phyloP scores from a whole-genome alignment of 2,113 vertebrate genomes.

The Neogale vison region DNA sequence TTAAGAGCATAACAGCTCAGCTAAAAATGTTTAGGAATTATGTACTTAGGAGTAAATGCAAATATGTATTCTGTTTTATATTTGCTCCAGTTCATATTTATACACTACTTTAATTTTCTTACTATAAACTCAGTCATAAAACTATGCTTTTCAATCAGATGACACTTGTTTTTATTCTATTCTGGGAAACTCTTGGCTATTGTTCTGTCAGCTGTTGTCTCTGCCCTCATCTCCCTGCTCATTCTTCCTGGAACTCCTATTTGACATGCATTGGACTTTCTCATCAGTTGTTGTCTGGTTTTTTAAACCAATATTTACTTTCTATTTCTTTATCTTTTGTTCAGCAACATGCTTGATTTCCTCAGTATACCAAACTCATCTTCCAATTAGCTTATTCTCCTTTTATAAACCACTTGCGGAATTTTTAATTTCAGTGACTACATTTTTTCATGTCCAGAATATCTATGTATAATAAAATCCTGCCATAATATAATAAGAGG shows the following conservation, averaged over 20 bases:
- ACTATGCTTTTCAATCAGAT: neutral
- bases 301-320: neutral
- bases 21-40: neutral
- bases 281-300: neutral
- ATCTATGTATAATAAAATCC: neutral
- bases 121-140: neutral
- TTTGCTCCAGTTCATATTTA: neutral
- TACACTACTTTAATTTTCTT: neutral
- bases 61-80: neutral
- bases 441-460: neutral
- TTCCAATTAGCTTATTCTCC: neutral
- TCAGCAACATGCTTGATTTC: neutral
- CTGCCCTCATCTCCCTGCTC: neutral
- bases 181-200: neutral
- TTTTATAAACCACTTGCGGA: neutral
- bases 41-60: neutral
- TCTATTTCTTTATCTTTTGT: neutral
- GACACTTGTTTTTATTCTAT: neutral
- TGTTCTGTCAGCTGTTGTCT: neutral
- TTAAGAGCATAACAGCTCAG: neutral
- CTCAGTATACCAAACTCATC: neutral
- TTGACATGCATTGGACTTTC: neutral
- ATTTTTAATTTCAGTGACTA: constrained; percentile 18
- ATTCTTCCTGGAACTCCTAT: neutral
- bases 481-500: neutral